Percentiles rank a stretch among this genome's conserved stretches.
phyloP scores from a whole-genome alignment of 2,888 invertebrate genomes.

The Loripinus fragilis region DNA sequence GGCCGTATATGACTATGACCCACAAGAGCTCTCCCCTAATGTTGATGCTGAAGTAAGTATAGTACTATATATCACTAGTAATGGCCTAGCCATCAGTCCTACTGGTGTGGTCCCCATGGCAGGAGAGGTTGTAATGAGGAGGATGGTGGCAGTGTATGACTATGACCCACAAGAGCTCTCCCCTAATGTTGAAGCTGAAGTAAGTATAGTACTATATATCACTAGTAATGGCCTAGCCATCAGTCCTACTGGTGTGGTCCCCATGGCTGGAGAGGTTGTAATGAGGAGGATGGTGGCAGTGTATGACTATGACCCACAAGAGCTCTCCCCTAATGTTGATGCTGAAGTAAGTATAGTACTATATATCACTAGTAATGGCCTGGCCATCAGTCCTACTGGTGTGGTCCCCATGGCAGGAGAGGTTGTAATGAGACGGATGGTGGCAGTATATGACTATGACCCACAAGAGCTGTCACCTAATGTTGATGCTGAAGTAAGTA shows the following conservation, averaged over 20 bases:
- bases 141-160: slow-evolving; percentile 97
- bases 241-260: slow-evolving; percentile 82
- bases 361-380: slow-evolving; percentile 49
- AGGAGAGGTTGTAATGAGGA: slow-evolving; percentile 55
- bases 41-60: slow-evolving; percentile 97
- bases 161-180: slow-evolving; percentile 99
- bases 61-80: too few species aligned
- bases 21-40: slow-evolving; percentile 98
- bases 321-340: slow-evolving; percentile 98
- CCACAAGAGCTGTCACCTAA: slow-evolving; percentile 99
- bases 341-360: slow-evolving; percentile 95
- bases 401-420: slow-evolving; percentile 35
- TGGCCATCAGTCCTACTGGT: slow-evolving; percentile 82
- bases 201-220: too few species aligned
- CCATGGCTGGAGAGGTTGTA: slow-evolving; percentile 42
- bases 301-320: slow-evolving; percentile 98
- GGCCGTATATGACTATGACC: slow-evolving; percentile 98
- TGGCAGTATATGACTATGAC: slow-evolving; percentile 98
- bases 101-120: slow-evolving; percentile 82
- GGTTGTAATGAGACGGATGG: slow-evolving; percentile 87
- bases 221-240: slow-evolving; percentile 48
- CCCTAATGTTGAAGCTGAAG: slow-evolving; percentile 99
- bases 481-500: slow-evolving; percentile 96
- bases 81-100: slow-evolving; percentile 53
- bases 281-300: slow-evolving; percentile 92